Evolutionary conservation across 2,113 vertebrate species (phyloP).

Genomic region (Galbula dea): DNA sequence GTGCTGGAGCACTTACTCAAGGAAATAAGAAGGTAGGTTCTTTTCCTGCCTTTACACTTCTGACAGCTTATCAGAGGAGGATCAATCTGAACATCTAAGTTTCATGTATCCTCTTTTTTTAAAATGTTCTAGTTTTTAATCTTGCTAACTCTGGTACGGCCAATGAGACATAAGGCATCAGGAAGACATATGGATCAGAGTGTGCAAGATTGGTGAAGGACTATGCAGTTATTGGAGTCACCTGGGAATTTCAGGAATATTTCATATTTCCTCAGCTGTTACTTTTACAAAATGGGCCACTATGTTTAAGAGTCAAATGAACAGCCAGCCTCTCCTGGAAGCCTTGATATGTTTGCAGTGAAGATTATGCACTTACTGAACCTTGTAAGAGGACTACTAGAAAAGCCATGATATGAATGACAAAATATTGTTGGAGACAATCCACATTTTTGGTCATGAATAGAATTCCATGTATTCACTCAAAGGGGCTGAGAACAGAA

Average conservation of each 20-base stretch:
- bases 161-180: background rate
- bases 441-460: background rate
- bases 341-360: background rate
- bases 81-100: background rate
- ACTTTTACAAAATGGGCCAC: background rate
- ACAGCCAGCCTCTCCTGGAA: background rate
- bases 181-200: background rate
- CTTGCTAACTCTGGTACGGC: background rate
- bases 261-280: background rate
- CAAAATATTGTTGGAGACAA: too few species aligned
- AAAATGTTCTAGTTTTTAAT: background rate
- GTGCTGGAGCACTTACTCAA: background rate
- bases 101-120: background rate
- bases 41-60: background rate
- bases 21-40: background rate
- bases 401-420: background rate
- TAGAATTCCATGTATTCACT: background rate
- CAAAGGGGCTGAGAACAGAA: background rate
- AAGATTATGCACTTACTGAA: background rate
- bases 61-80: background rate
- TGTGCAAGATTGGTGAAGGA: background rate
- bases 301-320: background rate
- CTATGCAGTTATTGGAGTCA: background rate
- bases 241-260: background rate
- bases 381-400: background rate